A percentile compares a stretch with the other conserved stretches of the same genome.
These are phyloP conservation scores for Philhelius pedissequus DNA, from an alignment of 2,888 invertebrate genomes.

Conservation along the genomic window DNA sequence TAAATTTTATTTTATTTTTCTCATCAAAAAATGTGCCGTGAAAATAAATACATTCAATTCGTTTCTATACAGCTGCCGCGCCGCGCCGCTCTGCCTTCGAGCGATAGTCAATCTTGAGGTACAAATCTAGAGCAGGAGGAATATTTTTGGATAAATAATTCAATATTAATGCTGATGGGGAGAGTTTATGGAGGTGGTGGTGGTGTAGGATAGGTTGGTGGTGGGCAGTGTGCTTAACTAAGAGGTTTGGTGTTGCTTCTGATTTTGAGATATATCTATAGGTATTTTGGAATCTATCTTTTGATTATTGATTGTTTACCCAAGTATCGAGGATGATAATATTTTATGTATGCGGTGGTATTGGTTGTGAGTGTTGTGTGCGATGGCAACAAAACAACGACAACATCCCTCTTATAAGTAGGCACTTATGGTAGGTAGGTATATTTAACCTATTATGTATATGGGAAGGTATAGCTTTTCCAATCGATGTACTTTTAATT, in stretches of 20 bases:
- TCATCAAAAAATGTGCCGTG: slow-evolving; percentile 56
- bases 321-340: slow-evolving; percentile 21
- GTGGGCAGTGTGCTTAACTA: slow-evolving; percentile 29
- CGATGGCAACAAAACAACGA: slow-evolving; percentile 4
- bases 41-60: slow-evolving; percentile 49
- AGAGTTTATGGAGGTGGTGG: neutral
- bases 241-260: slow-evolving; percentile 23
- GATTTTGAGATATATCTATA: neutral
- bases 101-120: slow-evolving; percentile 8
- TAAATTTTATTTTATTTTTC: slow-evolving; percentile 11
- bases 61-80: neutral
- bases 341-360: slow-evolving; percentile 10
- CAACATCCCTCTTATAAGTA: slow-evolving; percentile 18
- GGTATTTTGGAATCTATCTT: slow-evolving; percentile 37
- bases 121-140: slow-evolving; percentile 53
- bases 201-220: neutral
- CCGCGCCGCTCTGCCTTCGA: no score
- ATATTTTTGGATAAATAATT: slow-evolving; percentile 67
- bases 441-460: no score
- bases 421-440: no score
- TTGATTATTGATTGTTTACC: slow-evolving; percentile 61
- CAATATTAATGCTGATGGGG: slow-evolving; percentile 23
- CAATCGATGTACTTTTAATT: slow-evolving; percentile 57
- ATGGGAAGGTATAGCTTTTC: neutral
- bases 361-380: slow-evolving; percentile 21